Conservation (phyloP, 2,797 vertebrate genomes). For the Squalus acanthias region DNA sequence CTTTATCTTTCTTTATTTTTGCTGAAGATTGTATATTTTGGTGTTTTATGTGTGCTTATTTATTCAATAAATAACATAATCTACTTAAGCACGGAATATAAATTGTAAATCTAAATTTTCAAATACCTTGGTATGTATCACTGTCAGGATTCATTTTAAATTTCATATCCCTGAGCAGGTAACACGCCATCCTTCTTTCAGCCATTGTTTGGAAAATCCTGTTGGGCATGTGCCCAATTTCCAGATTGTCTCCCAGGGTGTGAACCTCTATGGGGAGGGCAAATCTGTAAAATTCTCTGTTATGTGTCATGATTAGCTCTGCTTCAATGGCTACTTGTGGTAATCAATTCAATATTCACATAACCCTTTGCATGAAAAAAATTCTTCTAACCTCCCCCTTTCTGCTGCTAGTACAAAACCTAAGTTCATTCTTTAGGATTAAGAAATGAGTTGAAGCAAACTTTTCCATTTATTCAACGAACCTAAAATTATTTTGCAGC, state of each 20-base stretch:
- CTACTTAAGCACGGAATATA: background rate
- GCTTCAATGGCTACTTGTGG: background rate
- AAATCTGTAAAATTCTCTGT: background rate
- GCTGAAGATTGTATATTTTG: background rate
- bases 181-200: background rate
- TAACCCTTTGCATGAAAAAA: background rate
- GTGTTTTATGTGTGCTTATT: background rate
- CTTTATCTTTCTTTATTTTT: background rate
- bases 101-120: background rate
- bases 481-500: constrained; percentile 5
- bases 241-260: background rate
- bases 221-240: background rate
- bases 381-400: background rate
- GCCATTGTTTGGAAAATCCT: background rate
- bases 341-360: background rate
- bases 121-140: background rate
- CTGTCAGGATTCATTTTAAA: background rate
- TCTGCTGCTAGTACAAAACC: background rate
- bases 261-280: background rate
- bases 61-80: background rate
- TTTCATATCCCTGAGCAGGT: background rate
- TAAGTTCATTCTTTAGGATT: background rate
- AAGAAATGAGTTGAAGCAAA: background rate
- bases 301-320: background rate
- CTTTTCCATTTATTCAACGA: background rate